A percentile compares a stretch with the other conserved stretches of the same genome.
Conservation (phyloP, 2,797 vertebrate genomes). For the Rhabdomys pumilio region DNA sequence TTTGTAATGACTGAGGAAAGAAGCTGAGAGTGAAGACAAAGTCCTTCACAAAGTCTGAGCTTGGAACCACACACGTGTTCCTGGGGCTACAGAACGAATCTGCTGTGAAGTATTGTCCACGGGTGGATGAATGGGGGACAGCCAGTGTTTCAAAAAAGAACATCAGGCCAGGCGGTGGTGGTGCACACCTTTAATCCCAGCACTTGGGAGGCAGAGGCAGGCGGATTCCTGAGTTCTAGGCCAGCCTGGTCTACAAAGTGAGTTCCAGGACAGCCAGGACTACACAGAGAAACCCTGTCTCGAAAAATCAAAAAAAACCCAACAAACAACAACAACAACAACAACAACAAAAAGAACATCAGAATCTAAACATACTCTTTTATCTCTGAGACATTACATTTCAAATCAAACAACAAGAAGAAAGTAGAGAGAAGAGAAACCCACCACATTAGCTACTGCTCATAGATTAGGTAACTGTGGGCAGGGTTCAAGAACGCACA, state of each 20-base stretch:
- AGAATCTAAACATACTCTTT: slow-evolving; percentile 31
- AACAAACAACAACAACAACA: too few species aligned
- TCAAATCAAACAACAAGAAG: slow-evolving; percentile 52
- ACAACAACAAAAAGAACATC: not conserved
- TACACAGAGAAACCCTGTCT: too few species aligned
- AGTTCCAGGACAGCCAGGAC: too few species aligned
- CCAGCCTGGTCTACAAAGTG: too few species aligned
- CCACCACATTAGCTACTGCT: not conserved
- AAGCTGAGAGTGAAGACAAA: not conserved
- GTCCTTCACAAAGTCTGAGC: not conserved
- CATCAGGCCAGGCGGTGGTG: too few species aligned
- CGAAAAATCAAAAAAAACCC: too few species aligned
- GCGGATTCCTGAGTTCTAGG: too few species aligned
- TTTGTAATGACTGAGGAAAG: not conserved
- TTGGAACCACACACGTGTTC: not conserved
- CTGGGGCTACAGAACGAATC: not conserved
- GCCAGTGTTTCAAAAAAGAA: not conserved
- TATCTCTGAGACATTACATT: not conserved
- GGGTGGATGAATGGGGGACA: not conserved
- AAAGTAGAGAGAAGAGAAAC: not conserved
- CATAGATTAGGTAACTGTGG: not conserved
- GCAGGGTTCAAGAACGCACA: not conserved
- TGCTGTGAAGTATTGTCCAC: not conserved
- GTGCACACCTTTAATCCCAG: too few species aligned
- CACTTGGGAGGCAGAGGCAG: too few species aligned